phyloP scores from a whole-genome alignment of 2,888 invertebrate genomes.

The Perithous albicinctus region DNA sequence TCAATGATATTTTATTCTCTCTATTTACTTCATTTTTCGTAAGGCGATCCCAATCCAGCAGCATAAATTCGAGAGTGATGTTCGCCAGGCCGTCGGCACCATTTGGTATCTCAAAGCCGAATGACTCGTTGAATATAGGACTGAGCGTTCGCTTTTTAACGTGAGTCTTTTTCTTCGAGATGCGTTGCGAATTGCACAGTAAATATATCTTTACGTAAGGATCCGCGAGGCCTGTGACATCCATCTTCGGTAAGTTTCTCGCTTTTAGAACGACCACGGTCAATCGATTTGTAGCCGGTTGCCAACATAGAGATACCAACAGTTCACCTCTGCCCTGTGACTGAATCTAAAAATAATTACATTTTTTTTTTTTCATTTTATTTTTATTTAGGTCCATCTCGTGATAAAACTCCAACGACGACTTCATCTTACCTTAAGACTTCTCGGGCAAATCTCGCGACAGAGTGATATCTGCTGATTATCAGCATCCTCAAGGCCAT shows the following conservation, averaged over 20 bases:
- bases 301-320: constrained; percentile 98
- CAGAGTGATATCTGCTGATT: constrained; percentile 93
- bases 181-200: constrained; percentile 98
- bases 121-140: constrained; percentile 99
- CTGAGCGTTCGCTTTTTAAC: constrained; percentile 99
- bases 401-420: background rate
- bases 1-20: too few species aligned
- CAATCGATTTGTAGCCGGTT: constrained; percentile 97
- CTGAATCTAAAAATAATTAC: constrained; percentile 88
- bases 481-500: constrained; percentile 89
- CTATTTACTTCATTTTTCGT: constrained; percentile 96
- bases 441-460: constrained; percentile 96
- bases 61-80: constrained; percentile 94
- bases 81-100: constrained; percentile 91
- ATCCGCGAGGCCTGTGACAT: constrained; percentile 98
- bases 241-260: constrained; percentile 98
- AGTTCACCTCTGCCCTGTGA: constrained; percentile 97
- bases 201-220: constrained; percentile 99
- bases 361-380: background rate
- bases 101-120: constrained; percentile 98
- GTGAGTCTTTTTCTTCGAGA: constrained; percentile 99
- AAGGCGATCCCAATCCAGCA: constrained; percentile 98
- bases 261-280: constrained; percentile 99
- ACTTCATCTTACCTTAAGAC: constrained; percentile 90
- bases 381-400: background rate